phyloP scores from a whole-genome alignment of 2,113 vertebrate genomes.

The Suncus etruscus region DNA sequence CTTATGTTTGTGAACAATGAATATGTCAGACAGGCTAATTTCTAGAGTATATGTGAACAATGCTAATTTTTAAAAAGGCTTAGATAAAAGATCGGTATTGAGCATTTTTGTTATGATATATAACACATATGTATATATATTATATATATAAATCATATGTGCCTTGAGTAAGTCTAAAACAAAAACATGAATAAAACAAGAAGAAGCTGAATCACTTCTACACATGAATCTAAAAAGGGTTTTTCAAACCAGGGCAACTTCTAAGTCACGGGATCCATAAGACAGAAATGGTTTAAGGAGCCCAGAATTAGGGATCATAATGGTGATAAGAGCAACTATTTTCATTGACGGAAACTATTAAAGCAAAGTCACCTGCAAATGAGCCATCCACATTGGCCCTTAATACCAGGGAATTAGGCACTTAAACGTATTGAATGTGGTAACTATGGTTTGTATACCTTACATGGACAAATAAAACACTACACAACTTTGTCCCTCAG shows the following conservation, averaged over 20 bases:
- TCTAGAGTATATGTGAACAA: background rate
- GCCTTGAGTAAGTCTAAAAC: slow-evolving; percentile 2
- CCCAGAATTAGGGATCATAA: background rate
- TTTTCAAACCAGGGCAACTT: background rate
- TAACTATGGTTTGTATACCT: background rate
- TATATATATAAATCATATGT: slow-evolving; percentile 10
- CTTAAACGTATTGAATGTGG: slow-evolving; percentile 2
- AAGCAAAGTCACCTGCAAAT: slow-evolving; percentile 38
- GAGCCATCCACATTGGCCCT: slow-evolving; percentile 20
- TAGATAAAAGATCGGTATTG: slow-evolving; percentile 27
- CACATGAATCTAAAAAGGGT: slow-evolving; percentile 15
- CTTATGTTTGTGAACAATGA: background rate
- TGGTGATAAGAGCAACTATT: background rate
- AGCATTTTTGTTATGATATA: slow-evolving; percentile 26
- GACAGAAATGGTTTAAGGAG: background rate
- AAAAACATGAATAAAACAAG: background rate
- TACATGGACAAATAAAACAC: background rate
- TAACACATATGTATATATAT: background rate
- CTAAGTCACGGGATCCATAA: background rate
- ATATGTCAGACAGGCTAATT: background rate
- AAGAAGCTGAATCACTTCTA: slow-evolving; percentile 3
- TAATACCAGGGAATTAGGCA: background rate
- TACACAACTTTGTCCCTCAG: background rate
- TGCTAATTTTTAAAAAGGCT: slow-evolving; percentile 2
- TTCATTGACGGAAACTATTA: slow-evolving; percentile 32